Evolutionary conservation across 2,797 vertebrate genomes (phyloP).

Genomic region (Margarornis squamiger): DNA sequence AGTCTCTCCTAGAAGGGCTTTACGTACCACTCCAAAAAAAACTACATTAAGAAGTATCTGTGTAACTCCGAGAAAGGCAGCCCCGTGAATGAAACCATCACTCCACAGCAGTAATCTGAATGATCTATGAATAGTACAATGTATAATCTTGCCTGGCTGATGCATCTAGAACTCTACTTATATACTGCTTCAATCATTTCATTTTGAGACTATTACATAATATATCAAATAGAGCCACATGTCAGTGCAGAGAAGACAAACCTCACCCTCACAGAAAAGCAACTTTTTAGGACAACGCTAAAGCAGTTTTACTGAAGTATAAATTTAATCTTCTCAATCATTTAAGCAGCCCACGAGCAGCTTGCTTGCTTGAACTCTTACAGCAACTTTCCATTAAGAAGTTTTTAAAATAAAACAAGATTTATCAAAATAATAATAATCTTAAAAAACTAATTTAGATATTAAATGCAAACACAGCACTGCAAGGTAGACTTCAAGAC

Average conservation of each 20-base stretch:
- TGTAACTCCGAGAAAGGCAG: background rate
- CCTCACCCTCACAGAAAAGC: background rate
- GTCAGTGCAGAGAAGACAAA: background rate
- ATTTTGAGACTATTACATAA: background rate
- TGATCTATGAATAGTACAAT: background rate
- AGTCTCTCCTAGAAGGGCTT: background rate
- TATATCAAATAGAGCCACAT: background rate
- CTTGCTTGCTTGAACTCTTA: background rate
- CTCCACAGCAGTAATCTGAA: background rate
- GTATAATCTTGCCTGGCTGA: background rate
- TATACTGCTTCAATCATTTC: background rate
- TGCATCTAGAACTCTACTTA: background rate
- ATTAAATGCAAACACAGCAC: background rate
- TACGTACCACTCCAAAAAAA: accelerated
- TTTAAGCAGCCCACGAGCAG: background rate
- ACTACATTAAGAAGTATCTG: background rate
- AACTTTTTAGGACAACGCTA: background rate
- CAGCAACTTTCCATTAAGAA: background rate
- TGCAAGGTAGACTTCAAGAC: background rate
- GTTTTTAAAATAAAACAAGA: background rate
- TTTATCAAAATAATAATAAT: background rate
- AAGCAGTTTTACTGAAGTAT: background rate
- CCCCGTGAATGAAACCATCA: background rate
- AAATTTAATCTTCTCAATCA: background rate
- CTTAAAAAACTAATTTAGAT: background rate